Conservation (phyloP, 2,888 invertebrate species). For the Girardia tigrina region DNA sequence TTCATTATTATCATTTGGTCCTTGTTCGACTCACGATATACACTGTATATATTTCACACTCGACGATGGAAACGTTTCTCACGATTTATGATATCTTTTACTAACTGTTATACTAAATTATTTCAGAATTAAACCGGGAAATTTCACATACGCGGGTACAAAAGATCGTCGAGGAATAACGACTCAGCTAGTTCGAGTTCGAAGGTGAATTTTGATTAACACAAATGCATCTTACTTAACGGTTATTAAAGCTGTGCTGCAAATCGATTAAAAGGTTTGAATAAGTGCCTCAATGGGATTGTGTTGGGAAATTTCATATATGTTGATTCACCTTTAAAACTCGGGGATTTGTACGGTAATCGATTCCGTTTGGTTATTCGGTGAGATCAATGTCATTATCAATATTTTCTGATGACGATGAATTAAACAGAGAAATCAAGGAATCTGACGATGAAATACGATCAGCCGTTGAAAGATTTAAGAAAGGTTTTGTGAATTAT, state of each 20-base stretch:
- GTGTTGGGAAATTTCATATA: slow-evolving; percentile 46
- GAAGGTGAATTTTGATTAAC: not conserved
- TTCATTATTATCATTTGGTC: no score
- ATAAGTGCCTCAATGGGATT: slow-evolving; percentile 39
- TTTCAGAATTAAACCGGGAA: slow-evolving; percentile 10
- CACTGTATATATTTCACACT: no score
- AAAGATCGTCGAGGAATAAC: slow-evolving; percentile 88
- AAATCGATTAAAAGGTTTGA: slow-evolving; percentile 38
- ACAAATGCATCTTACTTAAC: not conserved
- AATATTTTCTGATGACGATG: no score
- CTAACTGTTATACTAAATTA: no score
- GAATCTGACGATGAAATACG: slow-evolving; percentile 58
- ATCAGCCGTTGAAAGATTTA: slow-evolving; percentile 57
- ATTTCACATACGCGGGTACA: slow-evolving; percentile 60
- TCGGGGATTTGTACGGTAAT: slow-evolving; percentile 79
- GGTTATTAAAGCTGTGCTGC: slow-evolving; percentile 25
- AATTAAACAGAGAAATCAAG: slow-evolving; percentile 61
- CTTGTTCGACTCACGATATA: no score
- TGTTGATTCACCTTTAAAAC: slow-evolving; percentile 55
- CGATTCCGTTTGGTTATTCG: slow-evolving; percentile 59
- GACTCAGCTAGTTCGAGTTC: slow-evolving; percentile 68
- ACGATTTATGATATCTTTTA: no score
- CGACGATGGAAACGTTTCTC: no score
- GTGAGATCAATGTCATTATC: no score
- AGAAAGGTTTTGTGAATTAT: slow-evolving; percentile 76